Base-by-base conservation (phyloP, 1,140 invertebrate species). In the Leptinotarsa undecemlineata region DNA sequence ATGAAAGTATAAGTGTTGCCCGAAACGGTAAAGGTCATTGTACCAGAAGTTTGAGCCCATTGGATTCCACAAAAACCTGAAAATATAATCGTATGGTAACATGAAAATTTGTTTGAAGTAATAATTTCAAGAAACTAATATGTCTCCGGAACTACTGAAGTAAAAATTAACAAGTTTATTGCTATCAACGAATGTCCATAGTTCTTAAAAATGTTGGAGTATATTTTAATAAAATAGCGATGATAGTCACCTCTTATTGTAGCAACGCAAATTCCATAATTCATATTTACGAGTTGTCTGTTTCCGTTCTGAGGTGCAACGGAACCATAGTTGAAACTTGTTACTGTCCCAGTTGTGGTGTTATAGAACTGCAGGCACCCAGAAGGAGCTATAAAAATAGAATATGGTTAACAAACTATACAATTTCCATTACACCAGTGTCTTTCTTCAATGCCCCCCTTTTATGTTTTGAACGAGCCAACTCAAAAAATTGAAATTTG, bases 281-380 rank as follows among this genome's bases (percentile, higher is more conserved):
- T 91, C 70, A 92, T 86, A 82, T 92, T 91, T 2, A 88, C 90
- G 26, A 95, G 85, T 85, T 94, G 90, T 74, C 92, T 85, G 0
- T 92, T 92, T 48, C 92, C 92, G 42, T 63, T 75, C 17, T 72
- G 23, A 17, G 73, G 67, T 23, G 73, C 72, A 13, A 88, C 86
- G 11, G 88, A 87, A 3, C 88, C 91, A 81, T 92, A 94, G 82
- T 94, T 95, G 76, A 95, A 95, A 82, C 93, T 93, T 57, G 85
- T 88, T 17, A 95, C 90, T 0, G 87, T 91, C 5, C 92, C 93
- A 17, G 87, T 87, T 4, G 85, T 77, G 4, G 86, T 87, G 48
- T 89, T 91, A 81, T 91, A 92, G 84, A 94, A 95, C 85, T 94
- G 93, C 2, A 95, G 86, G 84, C 94, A 95, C 48, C 93, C 93